Percentiles rank a stretch among this genome's conserved stretches.
These are phyloP conservation scores for Cinclus mexicanus DNA, from an alignment of 2,113 vertebrate genomes.

Conservation along the genomic window DNA sequence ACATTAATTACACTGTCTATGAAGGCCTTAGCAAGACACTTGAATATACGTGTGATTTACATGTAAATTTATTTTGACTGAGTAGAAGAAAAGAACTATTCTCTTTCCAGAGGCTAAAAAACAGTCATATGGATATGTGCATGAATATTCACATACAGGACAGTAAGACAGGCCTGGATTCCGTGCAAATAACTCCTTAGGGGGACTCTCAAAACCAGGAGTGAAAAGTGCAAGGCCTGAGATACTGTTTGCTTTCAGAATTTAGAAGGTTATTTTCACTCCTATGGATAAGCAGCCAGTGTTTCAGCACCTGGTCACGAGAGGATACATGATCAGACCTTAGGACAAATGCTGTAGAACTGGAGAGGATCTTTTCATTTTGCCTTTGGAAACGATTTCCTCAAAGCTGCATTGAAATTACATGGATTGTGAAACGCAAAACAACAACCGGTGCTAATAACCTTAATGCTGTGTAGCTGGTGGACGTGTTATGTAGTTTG, in stretches of 20 bases:
- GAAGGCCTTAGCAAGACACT: conserved; percentile 14
- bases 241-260: conserved; percentile 19
- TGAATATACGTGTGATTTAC: neutral
- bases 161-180: conserved; percentile 39
- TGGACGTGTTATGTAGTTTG: conserved; percentile 1
- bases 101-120: conserved; percentile 39
- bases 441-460: conserved; percentile 50
- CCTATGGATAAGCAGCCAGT: conserved; percentile 15
- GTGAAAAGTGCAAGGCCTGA: conserved; percentile 41
- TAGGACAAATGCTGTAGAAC: neutral
- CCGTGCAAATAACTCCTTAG: conserved; percentile 32
- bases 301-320: neutral
- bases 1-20: neutral
- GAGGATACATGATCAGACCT: neutral
- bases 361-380: neutral
- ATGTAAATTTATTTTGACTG: conserved; percentile 40
- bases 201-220: neutral
- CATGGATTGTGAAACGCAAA: neutral
- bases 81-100: conserved; percentile 50
- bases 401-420: conserved; percentile 9
- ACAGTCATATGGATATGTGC: neutral
- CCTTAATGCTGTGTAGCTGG: conserved; percentile 10
- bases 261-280: conserved; percentile 19
- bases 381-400: conserved; percentile 20
- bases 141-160: conserved; percentile 40